Conservation (phyloP, 2,888 invertebrate genomes). For the Drosophila nr. medialis region DNA sequence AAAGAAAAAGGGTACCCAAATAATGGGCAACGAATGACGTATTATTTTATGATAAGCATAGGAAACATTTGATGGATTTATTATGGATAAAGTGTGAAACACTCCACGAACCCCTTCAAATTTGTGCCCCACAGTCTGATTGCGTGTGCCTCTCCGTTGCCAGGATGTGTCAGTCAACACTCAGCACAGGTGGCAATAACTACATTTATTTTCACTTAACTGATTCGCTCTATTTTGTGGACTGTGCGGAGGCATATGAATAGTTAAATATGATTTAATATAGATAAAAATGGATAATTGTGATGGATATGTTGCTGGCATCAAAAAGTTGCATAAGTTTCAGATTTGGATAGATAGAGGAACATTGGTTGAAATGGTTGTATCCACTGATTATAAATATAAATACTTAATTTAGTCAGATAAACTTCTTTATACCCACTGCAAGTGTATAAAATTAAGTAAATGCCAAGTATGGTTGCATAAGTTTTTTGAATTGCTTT, state of each 20-base stretch:
- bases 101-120: constrained; percentile 1
- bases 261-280: background rate
- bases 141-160: constrained; percentile 6
- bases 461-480: background rate
- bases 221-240: background rate
- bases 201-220: constrained; percentile 6
- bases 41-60: constrained; percentile 74
- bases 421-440: background rate
- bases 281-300: too few species aligned
- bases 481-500: background rate
- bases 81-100: constrained; percentile 58
- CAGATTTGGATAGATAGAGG: background rate
- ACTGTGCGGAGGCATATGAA: background rate
- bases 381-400: background rate
- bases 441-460: background rate
- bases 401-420: background rate
- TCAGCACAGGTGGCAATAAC: constrained; percentile 42
- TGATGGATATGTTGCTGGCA: background rate
- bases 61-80: constrained; percentile 76
- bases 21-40: constrained; percentile 65
- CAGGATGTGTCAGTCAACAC: constrained; percentile 63
- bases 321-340: background rate
- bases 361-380: background rate
- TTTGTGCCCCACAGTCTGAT: constrained; percentile 1
- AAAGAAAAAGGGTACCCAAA: constrained; percentile 52